Base-by-base conservation (phyloP, 2,797 vertebrate species). In the Brotogeris chrysoptera region DNA sequence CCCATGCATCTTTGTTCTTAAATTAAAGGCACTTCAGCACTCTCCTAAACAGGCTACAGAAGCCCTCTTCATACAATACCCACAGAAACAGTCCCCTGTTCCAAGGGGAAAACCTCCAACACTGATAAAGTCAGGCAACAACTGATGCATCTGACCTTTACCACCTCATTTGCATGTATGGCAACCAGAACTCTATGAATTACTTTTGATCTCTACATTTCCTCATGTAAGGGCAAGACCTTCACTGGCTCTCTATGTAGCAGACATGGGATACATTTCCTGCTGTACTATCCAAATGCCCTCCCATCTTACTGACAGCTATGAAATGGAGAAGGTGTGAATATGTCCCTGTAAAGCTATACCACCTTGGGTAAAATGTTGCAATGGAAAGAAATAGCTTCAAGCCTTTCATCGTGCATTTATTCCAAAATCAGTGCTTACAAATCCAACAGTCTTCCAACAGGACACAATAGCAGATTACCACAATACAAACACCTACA, bases 21-120 rank as follows among this genome's bases (percentile, higher is more conserved):
- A 90, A 76, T 21, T 10, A 87, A 89, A 65, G 13, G 23, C 21
- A 53, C 24, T 65, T 83, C 21, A 90, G 13, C 27, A 49, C 6
- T 71, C 32, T 46, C 38, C 24, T 73, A 63, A 86, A 49, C 6
- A 27, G 19, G n/a, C 68, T 64, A 41, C 9, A 73, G 21, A 8
- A 92, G 36, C 19, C 23, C 65, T n/a, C 36, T 79, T 49, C 44
- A 32, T 7, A 25, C 30, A 61, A 34, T 34, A 72, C 10, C 16
- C 30, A 65, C 13, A 32, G 6, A 64, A 80, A 60, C 10, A 28
- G 19, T 53, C 36, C 14, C 34, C n/a, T 14, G 0, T 57, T 53
- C 38, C 66, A 81, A 2, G 0, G 36, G 41, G 28, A 76, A 77
- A 81, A 59, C 0, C 0, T 0, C 1, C 34, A 44, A 6, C 0